These are phyloP conservation scores for Cherax quadricarinatus DNA, from an alignment of 1,140 invertebrate genomes.

Conservation along the genomic window DNA sequence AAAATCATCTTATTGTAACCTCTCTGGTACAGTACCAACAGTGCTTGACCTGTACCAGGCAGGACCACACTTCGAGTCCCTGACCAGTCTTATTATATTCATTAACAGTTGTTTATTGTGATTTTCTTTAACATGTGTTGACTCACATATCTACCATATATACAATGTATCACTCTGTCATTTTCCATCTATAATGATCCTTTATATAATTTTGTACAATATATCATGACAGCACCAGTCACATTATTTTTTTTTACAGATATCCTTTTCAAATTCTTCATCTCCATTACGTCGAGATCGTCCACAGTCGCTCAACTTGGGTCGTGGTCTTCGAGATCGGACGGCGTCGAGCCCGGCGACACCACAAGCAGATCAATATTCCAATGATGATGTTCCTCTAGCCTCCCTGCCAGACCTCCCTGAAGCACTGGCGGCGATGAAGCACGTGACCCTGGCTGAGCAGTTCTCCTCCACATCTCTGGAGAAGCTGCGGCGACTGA, in stretches of 20 bases:
- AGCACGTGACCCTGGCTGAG: conserved; percentile 41
- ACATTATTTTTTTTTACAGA: conserved; percentile 27
- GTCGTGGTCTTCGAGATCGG: background rate
- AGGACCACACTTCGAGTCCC: too few relatives aligned
- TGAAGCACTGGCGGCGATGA: conserved; percentile 47
- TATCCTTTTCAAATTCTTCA: conserved; percentile 43
- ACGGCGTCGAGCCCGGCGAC: conserved; percentile 40
- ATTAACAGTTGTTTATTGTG: too few relatives aligned
- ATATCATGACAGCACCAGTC: too few relatives aligned
- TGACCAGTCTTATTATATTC: too few relatives aligned
- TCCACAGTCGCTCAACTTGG: conserved; percentile 55
- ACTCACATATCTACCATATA: too few relatives aligned
- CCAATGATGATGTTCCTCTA: conserved; percentile 24
- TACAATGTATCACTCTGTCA: too few relatives aligned
- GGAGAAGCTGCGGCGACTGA: conserved; percentile 52
- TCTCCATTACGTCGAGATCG: conserved; percentile 52
- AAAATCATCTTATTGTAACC: too few relatives aligned
- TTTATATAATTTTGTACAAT: too few relatives aligned
- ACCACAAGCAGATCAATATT: conserved; percentile 25
- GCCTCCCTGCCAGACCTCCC: conserved; percentile 46
- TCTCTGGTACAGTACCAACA: too few relatives aligned
- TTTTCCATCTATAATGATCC: too few relatives aligned
- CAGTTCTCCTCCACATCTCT: conserved; percentile 54
- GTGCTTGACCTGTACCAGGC: too few relatives aligned
- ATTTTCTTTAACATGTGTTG: too few relatives aligned